Base-by-base conservation (phyloP, 2,888 invertebrate species). In the Tetragonisca angustula region DNA sequence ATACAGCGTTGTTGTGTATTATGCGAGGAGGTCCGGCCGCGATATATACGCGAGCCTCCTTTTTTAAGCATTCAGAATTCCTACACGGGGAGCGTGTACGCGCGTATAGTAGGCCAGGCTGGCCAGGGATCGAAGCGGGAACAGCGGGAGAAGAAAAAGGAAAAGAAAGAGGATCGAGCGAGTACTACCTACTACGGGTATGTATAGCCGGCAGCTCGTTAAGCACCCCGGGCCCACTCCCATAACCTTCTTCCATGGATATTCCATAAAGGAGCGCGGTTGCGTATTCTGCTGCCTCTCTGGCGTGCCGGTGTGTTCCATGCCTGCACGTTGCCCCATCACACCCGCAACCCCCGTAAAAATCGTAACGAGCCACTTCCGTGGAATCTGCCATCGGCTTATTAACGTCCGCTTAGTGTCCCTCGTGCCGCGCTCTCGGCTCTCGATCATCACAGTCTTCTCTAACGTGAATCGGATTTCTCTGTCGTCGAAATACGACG, bases 1-100 rank as follows among this genome's bases (percentile, higher is more conserved):
- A 90, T 91, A 88, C 88, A 75, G 74, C 78, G 88, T 85, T 83
- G 87, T 85, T 88, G 84, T 78, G 87, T 83, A 89, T 90, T 90
- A 90, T 89, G 89, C 88, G 89, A 82, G 69, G 68, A 62, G 68
- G 73, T 62, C 67, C 75, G 24, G 50, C 76, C 36, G 64, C 76
- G 73, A 84, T 76, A 84, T 84, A 76, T 79, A 49, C 69, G 19
- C 85, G 27, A 27, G 27, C 27, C 27, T 27, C 27, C 88, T 88
- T 83, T 82, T 88, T 83, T 82, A 83, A 69, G 84, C 87, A 80
- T 90, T 86, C 87, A 88, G 88, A 89, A 91, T 89, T 85, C 87
- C 80, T 82, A 76, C 86, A 84, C 83, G 83, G 75, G 61, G 80
- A 85, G 65, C 79, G 62, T 76, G 75, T 71, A 72, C 21, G 74